Percentiles rank a stretch among this genome's conserved stretches.
phyloP scores from a whole-genome alignment of 1,140 invertebrate species.

The Bacillus rossius region DNA sequence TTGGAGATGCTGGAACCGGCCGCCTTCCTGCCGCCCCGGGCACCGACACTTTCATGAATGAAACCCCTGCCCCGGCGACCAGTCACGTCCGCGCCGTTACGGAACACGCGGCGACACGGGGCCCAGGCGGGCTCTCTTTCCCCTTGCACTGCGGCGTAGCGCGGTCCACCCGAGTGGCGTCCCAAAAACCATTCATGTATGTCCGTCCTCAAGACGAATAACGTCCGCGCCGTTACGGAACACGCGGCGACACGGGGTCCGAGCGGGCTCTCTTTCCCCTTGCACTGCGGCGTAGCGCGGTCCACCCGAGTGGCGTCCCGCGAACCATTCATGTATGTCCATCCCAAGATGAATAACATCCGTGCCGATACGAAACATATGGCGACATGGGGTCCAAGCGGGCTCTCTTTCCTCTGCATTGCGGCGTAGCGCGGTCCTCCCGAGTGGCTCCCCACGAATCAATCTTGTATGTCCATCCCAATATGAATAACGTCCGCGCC shows the following conservation, averaged over 20 bases:
- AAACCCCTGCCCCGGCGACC: background rate
- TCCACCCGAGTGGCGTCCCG: background rate
- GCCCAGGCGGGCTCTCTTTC: background rate
- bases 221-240: background rate
- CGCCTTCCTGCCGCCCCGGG: background rate
- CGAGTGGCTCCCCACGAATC: background rate
- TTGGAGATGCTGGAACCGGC: background rate
- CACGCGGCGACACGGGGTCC: background rate
- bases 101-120: background rate
- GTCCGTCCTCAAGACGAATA: background rate
- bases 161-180: background rate
- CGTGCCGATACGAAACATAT: background rate
- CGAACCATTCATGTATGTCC: too few relatives aligned
- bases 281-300: background rate
- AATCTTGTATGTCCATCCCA: too few relatives aligned
- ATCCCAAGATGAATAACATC: background rate
- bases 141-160: background rate
- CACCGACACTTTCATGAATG: constrained; percentile 8
- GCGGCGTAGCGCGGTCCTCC: background rate
- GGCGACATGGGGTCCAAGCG: background rate
- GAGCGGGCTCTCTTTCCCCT: background rate
- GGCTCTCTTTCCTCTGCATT: background rate
- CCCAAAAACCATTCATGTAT: too few relatives aligned
- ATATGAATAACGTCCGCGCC: background rate
- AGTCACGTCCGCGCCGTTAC: constrained; percentile 4